These are phyloP conservation scores for Chloroclystis v-ata DNA, from an alignment of 2,888 invertebrate genomes.

Conservation along the genomic window DNA sequence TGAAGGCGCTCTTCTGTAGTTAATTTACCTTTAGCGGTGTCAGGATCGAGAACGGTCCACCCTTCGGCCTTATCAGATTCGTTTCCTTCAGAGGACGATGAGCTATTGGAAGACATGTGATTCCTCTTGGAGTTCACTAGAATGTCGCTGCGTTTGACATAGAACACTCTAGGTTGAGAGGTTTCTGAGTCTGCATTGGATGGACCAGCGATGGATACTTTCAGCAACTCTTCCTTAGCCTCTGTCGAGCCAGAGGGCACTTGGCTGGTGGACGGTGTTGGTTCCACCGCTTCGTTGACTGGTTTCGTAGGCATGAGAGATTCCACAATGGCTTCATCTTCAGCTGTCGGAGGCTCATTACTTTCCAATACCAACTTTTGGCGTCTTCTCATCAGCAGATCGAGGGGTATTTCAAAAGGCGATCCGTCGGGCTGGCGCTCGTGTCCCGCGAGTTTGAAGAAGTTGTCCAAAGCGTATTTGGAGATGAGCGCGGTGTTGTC, in stretches of 20 bases:
- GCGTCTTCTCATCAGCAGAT: too few relatives aligned
- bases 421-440: too few relatives aligned
- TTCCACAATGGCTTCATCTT: too few relatives aligned
- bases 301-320: too few relatives aligned
- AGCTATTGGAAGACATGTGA: slow-evolving; percentile 7
- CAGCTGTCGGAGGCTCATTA: too few relatives aligned
- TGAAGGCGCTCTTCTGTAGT: neutral
- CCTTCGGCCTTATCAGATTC: slow-evolving; percentile 12
- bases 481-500: slow-evolving; percentile 1
- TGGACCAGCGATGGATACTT: neutral
- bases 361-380: too few relatives aligned
- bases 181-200: neutral
- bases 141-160: neutral
- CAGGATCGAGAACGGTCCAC: slow-evolving; percentile 16
- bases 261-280: neutral
- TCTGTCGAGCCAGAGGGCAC: neutral
- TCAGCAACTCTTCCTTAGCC: neutral
- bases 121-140: neutral
- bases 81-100: slow-evolving; percentile 1
- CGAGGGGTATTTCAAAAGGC: too few relatives aligned
- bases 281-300: neutral
- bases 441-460: slow-evolving; percentile 3
- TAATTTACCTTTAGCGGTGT: slow-evolving; percentile 15
- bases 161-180: neutral
- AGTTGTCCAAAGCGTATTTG: neutral